These are phyloP conservation scores for Adrianichthys oophorus DNA, from an alignment of 2,797 vertebrate species.

Conservation along the genomic window DNA sequence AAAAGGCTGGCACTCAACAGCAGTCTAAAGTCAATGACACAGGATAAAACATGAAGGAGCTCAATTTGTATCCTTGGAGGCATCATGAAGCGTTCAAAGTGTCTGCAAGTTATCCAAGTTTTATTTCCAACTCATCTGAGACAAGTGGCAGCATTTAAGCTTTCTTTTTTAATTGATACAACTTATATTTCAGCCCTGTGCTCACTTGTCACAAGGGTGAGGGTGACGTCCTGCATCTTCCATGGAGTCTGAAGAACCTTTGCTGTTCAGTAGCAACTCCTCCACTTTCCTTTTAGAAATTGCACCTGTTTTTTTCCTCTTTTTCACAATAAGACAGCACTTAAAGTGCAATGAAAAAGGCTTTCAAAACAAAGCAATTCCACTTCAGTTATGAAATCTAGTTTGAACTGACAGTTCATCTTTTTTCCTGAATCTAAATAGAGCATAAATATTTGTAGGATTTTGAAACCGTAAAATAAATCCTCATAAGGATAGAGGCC, in stretches of 20 bases:
- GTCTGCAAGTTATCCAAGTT: neutral
- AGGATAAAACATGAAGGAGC: neutral
- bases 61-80: neutral
- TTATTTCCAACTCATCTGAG: neutral
- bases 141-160: neutral
- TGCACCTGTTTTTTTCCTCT: neutral
- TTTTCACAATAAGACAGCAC: neutral
- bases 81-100: neutral
- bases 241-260: neutral
- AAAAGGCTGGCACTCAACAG: neutral
- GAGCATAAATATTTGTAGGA: no score
- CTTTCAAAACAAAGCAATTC: no score
- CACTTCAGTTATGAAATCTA: no score
- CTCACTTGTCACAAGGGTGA: neutral
- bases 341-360: no score
- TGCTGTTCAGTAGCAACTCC: neutral
- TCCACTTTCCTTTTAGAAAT: neutral
- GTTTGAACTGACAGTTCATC: no score
- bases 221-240: neutral
- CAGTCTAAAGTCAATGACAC: neutral
- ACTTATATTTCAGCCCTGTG: neutral
- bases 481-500: no score
- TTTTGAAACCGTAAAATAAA: no score
- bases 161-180: neutral
- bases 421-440: no score